phyloP scores from a whole-genome alignment of 2,888 invertebrate species.

The Carcina quercana region DNA sequence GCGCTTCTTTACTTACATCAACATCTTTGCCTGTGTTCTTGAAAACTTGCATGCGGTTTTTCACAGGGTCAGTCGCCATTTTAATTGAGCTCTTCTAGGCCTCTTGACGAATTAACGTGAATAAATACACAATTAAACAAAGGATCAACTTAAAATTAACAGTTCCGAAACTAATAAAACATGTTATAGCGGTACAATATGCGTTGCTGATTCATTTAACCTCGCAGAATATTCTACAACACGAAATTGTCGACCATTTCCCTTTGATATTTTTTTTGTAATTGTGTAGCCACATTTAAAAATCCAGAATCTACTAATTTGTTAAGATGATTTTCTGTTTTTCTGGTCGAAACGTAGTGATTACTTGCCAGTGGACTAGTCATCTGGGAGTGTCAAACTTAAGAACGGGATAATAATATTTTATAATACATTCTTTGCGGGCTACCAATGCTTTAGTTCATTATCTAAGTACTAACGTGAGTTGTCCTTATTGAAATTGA shows the following conservation, averaged over 20 bases:
- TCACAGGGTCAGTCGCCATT: conserved; percentile 86
- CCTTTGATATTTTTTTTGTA: conserved; percentile 37
- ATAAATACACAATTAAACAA: conserved; percentile 60
- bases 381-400: too few relatives aligned
- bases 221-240: conserved; percentile 55
- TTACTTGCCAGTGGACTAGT: too few relatives aligned
- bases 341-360: too few relatives aligned
- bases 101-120: conserved; percentile 34
- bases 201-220: conserved; percentile 59
- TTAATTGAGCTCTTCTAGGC: conserved; percentile 65
- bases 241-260: conserved; percentile 49
- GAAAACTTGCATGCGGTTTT: conserved; percentile 93
- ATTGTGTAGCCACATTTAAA: too few relatives aligned
- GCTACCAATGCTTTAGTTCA: too few relatives aligned
- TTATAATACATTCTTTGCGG: too few relatives aligned
- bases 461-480: too few relatives aligned
- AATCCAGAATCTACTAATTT: too few relatives aligned
- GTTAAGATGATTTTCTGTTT: too few relatives aligned
- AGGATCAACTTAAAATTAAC: conserved; percentile 56
- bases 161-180: conserved; percentile 52
- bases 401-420: too few relatives aligned
- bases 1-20: conserved; percentile 85
- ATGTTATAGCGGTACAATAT: conserved; percentile 55
- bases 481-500: too few relatives aligned
- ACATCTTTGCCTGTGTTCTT: conserved; percentile 99